Percentiles rank a stretch among this genome's conserved stretches.
These are phyloP conservation scores for Ischnura elegans DNA, from an alignment of 2,888 invertebrate species.

Conservation along the genomic window DNA sequence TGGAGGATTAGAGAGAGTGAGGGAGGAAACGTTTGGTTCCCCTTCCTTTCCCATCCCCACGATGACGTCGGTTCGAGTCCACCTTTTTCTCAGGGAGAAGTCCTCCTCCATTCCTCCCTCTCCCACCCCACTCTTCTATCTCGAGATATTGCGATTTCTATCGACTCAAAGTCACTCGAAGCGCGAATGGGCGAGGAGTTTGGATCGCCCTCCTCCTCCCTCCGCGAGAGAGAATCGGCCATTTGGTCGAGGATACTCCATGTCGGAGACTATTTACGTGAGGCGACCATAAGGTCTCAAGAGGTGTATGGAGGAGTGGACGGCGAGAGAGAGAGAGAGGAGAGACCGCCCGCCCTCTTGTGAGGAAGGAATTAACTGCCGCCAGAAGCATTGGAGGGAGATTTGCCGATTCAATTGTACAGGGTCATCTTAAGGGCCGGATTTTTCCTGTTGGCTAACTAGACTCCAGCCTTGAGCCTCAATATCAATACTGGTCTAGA, in stretches of 20 bases:
- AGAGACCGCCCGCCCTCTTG: not conserved
- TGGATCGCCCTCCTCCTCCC: not conserved
- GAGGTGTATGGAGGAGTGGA: not conserved
- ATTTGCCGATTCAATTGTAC: too few relatives aligned
- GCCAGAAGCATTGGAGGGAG: not conserved
- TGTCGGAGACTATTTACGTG: not conserved
- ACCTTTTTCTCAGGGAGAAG: too few relatives aligned
- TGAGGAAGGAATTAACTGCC: too few relatives aligned
- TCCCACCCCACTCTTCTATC: not conserved
- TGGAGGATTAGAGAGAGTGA: not conserved
- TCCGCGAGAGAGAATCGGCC: not conserved
- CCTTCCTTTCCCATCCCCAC: not conserved
- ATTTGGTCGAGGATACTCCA: slow-evolving; percentile 35
- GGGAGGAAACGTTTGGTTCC: not conserved
- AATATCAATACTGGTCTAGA: too few relatives aligned
- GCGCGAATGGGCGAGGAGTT: not conserved
- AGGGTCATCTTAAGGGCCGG: too few relatives aligned
- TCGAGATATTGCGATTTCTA: slow-evolving; percentile 29
- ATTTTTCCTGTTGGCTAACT: too few relatives aligned
- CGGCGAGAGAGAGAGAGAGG: not conserved
- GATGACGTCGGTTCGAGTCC: not conserved
- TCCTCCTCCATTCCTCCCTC: not conserved
- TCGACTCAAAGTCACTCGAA: not conserved
- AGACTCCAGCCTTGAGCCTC: too few relatives aligned
- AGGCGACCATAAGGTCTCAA: not conserved